Percentiles rank a stretch among this genome's conserved stretches.
phyloP scores from a whole-genome alignment of 2,113 vertebrate species.

The Phaetusa simplex region DNA sequence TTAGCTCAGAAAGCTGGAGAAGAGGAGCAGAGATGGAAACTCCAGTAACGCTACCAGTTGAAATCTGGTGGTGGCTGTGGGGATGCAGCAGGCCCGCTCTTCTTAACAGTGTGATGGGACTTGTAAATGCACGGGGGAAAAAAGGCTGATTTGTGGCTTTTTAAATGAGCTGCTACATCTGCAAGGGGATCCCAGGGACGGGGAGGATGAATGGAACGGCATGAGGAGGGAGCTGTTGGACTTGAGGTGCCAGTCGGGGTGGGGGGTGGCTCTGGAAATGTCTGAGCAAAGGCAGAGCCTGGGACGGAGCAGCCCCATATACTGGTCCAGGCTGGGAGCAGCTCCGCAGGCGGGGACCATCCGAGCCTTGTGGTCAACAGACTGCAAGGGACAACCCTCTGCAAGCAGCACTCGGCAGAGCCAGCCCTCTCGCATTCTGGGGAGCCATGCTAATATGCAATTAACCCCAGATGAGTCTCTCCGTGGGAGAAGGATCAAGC shows the following conservation, averaged over 20 bases:
- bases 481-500: background rate
- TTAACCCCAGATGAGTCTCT: background rate
- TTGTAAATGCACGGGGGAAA: background rate
- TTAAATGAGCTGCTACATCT: background rate
- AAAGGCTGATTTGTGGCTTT: background rate
- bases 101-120: background rate
- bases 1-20: background rate
- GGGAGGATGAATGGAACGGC: too few relatives aligned
- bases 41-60: background rate
- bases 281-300: background rate
- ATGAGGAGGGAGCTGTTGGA: background rate
- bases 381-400: background rate
- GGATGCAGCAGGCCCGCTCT: background rate
- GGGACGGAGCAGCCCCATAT: background rate
- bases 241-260: background rate
- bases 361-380: too few relatives aligned
- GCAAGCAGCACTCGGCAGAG: background rate
- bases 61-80: background rate
- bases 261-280: background rate
- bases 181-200: background rate
- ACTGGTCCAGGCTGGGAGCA: background rate
- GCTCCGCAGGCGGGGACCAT: background rate
- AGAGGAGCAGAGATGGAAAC: background rate
- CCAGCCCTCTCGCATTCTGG: accelerated
- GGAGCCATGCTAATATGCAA: background rate